A percentile compares a stretch with the other conserved stretches of the same genome.
These are phyloP conservation scores for Thera obeliscata DNA, from an alignment of 2,888 invertebrate genomes.

Conservation along the genomic window DNA sequence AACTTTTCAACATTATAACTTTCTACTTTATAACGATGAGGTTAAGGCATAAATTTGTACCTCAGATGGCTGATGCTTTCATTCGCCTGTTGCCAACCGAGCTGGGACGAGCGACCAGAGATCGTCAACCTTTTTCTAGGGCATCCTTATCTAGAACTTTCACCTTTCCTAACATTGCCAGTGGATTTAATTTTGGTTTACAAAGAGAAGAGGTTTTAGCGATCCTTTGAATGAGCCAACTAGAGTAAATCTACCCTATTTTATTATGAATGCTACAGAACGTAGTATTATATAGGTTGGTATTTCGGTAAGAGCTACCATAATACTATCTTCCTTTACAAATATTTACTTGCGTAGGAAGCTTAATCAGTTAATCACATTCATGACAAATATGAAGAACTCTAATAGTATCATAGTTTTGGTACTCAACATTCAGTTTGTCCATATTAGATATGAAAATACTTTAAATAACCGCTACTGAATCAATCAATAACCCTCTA, in stretches of 20 bases:
- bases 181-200: constrained; percentile 32
- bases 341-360: too few relatives aligned
- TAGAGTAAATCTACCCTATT: neutral
- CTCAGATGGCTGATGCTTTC: constrained; percentile 56
- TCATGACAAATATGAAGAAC: too few relatives aligned
- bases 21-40: fast-evolving
- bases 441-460: neutral
- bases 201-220: constrained; percentile 21
- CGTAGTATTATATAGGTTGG: too few relatives aligned
- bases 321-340: neutral
- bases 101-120: constrained; percentile 61
- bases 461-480: constrained; percentile 1
- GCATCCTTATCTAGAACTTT: constrained; percentile 67
- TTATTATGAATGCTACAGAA: neutral
- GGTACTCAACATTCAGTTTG: neutral
- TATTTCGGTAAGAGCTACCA: too few relatives aligned
- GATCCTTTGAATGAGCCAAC: constrained; percentile 1
- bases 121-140: constrained; percentile 78
- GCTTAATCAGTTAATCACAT: too few relatives aligned
- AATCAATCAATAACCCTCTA: constrained; percentile 32
- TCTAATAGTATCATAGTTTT: neutral
- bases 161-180: constrained; percentile 55
- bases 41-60: constrained; percentile 46
- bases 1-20: constrained; percentile 51
- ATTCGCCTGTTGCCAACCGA: constrained; percentile 79